phyloP scores from a whole-genome alignment of 2,113 vertebrate species.

The Epinephelus fuscoguttatus region DNA sequence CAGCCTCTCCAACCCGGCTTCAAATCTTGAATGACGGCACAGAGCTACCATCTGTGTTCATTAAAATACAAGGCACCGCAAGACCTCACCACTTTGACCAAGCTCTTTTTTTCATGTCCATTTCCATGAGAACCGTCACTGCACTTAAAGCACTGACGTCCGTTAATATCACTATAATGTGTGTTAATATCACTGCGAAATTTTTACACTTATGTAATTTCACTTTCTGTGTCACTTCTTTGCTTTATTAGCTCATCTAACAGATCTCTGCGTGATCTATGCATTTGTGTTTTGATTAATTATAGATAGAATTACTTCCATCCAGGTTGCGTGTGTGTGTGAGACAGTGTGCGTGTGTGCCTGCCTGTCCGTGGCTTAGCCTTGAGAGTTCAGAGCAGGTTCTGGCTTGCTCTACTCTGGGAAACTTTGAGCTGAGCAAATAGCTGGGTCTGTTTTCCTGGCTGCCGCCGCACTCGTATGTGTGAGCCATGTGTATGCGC shows the following conservation, averaged over 20 bases:
- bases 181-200: not conserved
- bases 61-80: not conserved
- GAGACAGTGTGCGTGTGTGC: slow-evolving; percentile 63
- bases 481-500: slow-evolving; percentile 60
- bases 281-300: slow-evolving; percentile 56
- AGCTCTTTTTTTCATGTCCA: slow-evolving; percentile 17
- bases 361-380: slow-evolving; percentile 63
- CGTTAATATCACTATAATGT: not conserved
- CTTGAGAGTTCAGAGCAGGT: slow-evolving; percentile 81
- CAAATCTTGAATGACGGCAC: slow-evolving; percentile 5
- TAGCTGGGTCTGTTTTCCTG: slow-evolving; percentile 82
- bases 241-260: slow-evolving; percentile 3
- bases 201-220: not conserved
- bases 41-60: slow-evolving; percentile 31
- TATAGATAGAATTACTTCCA: slow-evolving; percentile 41
- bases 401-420: slow-evolving; percentile 84
- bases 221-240: not conserved
- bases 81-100: not conserved
- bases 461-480: slow-evolving; percentile 61
- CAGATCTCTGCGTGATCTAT: slow-evolving; percentile 29
- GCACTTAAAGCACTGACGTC: not conserved
- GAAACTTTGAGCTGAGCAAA: slow-evolving; percentile 86
- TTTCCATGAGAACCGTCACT: not conserved
- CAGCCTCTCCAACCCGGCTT: slow-evolving; percentile 1
- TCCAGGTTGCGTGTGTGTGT: slow-evolving; percentile 63